A percentile compares a stretch with the other conserved stretches of the same genome.
Evolutionary conservation across 2,888 invertebrate genomes (phyloP).

Genomic region (Eudasyphora cyanicolor): DNA sequence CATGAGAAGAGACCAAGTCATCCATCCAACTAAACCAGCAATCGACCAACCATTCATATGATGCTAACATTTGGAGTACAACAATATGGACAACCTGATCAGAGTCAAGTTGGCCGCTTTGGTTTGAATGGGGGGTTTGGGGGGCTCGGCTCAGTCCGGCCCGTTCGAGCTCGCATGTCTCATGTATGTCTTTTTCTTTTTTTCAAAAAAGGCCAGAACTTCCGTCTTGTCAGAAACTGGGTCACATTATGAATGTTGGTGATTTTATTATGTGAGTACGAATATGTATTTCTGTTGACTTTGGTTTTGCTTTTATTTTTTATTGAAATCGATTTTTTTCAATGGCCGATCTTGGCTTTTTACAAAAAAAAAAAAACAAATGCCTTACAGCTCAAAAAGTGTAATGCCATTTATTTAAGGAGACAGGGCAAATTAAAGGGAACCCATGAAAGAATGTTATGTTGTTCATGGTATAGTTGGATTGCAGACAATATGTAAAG

Average conservation of each 20-base stretch:
- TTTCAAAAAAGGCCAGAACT: conserved; percentile 59
- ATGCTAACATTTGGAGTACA: background rate
- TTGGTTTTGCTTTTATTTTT: conserved; percentile 7
- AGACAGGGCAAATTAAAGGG: conserved; percentile 5
- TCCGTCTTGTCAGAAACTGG: conserved; percentile 63
- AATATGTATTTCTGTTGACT: background rate
- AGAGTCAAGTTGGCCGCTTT: conserved; percentile 37
- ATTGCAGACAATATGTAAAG: background rate
- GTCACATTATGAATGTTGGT: conserved; percentile 56
- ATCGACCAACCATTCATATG: background rate
- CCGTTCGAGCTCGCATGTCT: background rate
- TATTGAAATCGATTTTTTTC: background rate
- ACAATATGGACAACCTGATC: conserved; percentile 52
- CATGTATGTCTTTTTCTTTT: background rate
- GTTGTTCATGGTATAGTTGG: background rate
- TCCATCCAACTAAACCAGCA: background rate
- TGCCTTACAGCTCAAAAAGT: conserved; percentile 35
- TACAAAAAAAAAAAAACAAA: conserved; percentile 13
- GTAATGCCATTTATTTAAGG: conserved; percentile 37
- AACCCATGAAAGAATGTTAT: background rate
- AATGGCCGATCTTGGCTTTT: background rate
- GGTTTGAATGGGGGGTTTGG: background rate
- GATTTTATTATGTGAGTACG: background rate
- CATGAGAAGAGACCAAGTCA: background rate
- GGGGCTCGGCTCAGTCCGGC: background rate